Percentiles rank a stretch among this genome's conserved stretches.
These are phyloP conservation scores for Thalassoma bifasciatum DNA, from an alignment of 2,113 vertebrate genomes.

Conservation along the genomic window DNA sequence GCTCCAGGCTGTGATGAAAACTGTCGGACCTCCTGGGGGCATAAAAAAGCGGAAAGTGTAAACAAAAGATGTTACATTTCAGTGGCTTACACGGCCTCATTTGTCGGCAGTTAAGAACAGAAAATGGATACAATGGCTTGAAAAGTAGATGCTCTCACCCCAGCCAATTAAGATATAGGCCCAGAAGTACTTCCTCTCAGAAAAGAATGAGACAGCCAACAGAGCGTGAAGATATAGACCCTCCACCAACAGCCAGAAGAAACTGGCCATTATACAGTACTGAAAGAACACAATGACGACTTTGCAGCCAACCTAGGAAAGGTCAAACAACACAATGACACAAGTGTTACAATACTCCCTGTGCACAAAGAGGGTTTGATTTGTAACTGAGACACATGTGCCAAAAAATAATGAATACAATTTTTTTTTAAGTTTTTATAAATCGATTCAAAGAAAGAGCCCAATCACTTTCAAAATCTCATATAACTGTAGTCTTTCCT, in stretches of 20 bases:
- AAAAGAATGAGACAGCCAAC: conserved; percentile 95
- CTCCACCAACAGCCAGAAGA: conserved; percentile 98
- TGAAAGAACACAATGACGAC: conserved; percentile 95
- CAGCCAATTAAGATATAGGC: conserved; percentile 97
- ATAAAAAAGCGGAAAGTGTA: conserved; percentile 23
- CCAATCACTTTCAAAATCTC: too few relatives aligned
- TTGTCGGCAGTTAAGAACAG: background rate
- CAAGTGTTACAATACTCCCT: conserved; percentile 1
- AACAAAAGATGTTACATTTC: conserved; percentile 2
- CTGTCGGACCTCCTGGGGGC: conserved; percentile 86
- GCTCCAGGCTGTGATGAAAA: conserved; percentile 92
- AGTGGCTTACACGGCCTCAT: background rate
- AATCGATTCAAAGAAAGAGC: too few relatives aligned
- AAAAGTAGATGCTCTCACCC: conserved; percentile 83
- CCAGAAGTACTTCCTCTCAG: conserved; percentile 97
- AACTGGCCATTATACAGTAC: conserved; percentile 97
- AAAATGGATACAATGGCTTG: background rate
- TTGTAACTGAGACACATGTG: too few relatives aligned
- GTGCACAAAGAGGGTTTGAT: background rate
- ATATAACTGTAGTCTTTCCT: too few relatives aligned
- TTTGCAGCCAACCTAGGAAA: conserved; percentile 90
- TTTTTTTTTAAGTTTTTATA: too few relatives aligned
- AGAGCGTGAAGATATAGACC: conserved; percentile 94
- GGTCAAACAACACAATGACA: conserved; percentile 36
- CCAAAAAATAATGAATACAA: too few relatives aligned